A percentile compares a stretch with the other conserved stretches of the same genome.
Evolutionary conservation across 2,113 vertebrate genomes (phyloP).

Genomic region (Chionomys nivalis): DNA sequence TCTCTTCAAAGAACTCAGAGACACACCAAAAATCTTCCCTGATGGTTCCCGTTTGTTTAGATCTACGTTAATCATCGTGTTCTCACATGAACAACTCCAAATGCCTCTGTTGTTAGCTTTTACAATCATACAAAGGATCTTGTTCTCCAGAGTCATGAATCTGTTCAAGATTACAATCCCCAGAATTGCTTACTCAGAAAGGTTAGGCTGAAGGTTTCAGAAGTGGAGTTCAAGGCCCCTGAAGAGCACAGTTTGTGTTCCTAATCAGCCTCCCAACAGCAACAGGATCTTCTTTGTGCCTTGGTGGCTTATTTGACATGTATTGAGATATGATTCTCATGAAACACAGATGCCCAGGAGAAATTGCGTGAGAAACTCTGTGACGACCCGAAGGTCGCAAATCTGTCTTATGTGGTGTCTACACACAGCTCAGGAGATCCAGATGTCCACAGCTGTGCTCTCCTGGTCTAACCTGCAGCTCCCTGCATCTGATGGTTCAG

Average conservation of each 20-base stretch:
- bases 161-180: background rate
- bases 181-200: background rate
- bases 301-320: background rate
- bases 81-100: background rate
- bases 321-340: background rate
- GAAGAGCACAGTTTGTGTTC: background rate
- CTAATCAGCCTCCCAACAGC: background rate
- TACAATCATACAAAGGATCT: background rate
- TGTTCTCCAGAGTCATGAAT: background rate
- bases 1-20: background rate
- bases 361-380: background rate
- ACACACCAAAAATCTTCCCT: background rate
- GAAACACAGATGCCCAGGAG: background rate
- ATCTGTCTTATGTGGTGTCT: background rate
- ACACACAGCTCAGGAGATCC: background rate
- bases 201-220: background rate
- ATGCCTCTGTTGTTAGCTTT: background rate
- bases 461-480: no score
- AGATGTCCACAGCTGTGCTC: background rate
- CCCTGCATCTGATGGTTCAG: no score
- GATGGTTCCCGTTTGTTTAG: background rate
- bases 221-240: conserved; percentile 7
- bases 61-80: background rate
- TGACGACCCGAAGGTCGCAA: background rate
- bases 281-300: background rate